These are phyloP conservation scores for Donacobius atricapilla DNA, from an alignment of 2,113 vertebrate species.

Conservation along the genomic window DNA sequence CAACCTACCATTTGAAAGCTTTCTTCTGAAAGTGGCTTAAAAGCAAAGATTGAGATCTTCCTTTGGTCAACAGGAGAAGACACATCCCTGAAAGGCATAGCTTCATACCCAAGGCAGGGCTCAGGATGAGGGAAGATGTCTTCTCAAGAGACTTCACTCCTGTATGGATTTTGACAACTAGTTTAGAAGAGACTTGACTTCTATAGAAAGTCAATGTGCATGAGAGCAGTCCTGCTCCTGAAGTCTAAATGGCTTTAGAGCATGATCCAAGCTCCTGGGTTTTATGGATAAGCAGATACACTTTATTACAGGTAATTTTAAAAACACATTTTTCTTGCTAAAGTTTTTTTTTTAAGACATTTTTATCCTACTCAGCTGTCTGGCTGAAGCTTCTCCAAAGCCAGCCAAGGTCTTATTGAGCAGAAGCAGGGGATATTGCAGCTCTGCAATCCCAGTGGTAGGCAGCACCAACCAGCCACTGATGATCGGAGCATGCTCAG, in stretches of 20 bases:
- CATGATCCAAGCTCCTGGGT: not conserved
- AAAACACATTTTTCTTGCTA: not conserved
- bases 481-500: rapidly evolving
- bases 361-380: not conserved
- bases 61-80: not conserved
- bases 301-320: not conserved
- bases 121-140: not conserved
- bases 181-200: not conserved
- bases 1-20: not conserved
- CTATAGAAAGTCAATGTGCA: rapidly evolving
- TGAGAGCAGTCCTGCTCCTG: not conserved
- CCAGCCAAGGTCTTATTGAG: not conserved
- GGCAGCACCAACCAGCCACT: not conserved
- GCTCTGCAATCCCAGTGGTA: not conserved
- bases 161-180: not conserved
- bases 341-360: not conserved
- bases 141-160: not conserved
- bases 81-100: not conserved
- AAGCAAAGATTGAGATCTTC: not conserved
- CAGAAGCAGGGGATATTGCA: not conserved
- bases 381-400: not conserved
- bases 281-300: not conserved
- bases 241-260: not conserved
- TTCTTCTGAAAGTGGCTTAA: not conserved
- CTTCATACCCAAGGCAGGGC: not conserved